Evolutionary conservation across 2,113 vertebrate species (phyloP).

Genomic region (Clarias gariepinus): DNA sequence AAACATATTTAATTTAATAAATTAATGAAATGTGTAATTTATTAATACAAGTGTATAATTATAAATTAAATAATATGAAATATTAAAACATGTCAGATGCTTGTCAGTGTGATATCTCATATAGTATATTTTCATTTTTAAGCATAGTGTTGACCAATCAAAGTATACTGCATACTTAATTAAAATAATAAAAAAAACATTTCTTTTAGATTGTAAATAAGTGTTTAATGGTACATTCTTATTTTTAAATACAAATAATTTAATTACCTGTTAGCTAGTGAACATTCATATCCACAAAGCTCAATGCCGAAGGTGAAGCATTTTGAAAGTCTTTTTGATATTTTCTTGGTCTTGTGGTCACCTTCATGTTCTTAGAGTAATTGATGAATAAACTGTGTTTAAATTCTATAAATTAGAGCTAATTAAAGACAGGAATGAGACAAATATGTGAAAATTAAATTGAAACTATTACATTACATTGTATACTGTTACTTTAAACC

Average conservation of each 20-base stretch:
- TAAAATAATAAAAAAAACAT: background rate
- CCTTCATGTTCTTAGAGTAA: background rate
- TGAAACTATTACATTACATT: too few relatives aligned
- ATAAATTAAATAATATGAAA: background rate
- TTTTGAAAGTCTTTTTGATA: conserved; percentile 8
- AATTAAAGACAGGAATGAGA: conserved; percentile 10
- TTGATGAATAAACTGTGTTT: background rate
- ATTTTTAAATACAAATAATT: background rate
- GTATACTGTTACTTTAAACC: background rate
- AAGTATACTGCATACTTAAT: background rate
- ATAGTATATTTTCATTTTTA: background rate
- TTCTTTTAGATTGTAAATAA: background rate
- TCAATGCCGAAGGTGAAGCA: background rate
- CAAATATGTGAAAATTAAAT: background rate
- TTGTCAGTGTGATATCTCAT: background rate
- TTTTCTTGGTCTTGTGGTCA: background rate
- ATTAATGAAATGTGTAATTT: too few relatives aligned
- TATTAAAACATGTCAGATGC: background rate
- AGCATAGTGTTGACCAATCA: background rate
- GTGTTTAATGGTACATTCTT: background rate
- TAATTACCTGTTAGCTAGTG: background rate
- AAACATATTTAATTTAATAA: background rate
- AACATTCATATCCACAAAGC: background rate
- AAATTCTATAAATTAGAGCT: background rate
- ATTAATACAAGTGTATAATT: background rate